Evolutionary conservation across 2,797 vertebrate genomes (phyloP).

Genomic region (Pseudochirops corinnae): DNA sequence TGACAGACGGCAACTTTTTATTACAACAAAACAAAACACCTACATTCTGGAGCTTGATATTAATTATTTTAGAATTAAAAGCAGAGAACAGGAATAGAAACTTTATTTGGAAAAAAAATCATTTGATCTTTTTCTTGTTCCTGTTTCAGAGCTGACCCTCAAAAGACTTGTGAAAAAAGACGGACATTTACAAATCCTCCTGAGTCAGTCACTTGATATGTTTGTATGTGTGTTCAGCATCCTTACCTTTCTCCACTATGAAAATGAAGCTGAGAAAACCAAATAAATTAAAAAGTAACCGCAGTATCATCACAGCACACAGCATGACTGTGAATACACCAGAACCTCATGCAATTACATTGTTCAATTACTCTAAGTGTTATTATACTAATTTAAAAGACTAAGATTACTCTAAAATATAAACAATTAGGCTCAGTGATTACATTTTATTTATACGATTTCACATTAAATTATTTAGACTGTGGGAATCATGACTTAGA

Average conservation of each 20-base stretch:
- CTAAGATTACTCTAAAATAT: conserved; percentile 67
- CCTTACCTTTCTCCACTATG: conserved; percentile 11
- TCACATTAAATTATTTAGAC: conserved; percentile 62
- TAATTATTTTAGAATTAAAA: neutral
- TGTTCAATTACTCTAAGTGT: conserved; percentile 65
- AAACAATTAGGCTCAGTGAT: conserved; percentile 67
- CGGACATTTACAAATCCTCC: neutral
- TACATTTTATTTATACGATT: conserved; percentile 70
- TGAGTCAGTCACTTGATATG: accelerated
- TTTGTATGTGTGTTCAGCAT: neutral
- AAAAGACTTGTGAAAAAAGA: neutral
- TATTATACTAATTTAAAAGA: conserved; percentile 69
- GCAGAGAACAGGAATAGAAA: neutral
- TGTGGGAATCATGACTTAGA: conserved; percentile 59
- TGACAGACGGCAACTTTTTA: conserved; percentile 42
- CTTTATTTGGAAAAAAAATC: neutral
- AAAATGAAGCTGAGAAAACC: conserved; percentile 46
- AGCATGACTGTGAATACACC: conserved; percentile 30
- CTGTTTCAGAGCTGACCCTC: neutral
- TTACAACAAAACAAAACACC: neutral
- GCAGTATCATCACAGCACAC: neutral
- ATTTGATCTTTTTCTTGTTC: neutral
- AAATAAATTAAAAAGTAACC: conserved; percentile 47
- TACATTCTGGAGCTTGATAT: neutral
- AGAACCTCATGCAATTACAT: conserved; percentile 56